Base-by-base conservation (phyloP, 2,113 vertebrate species). In the Salminus brasiliensis region DNA sequence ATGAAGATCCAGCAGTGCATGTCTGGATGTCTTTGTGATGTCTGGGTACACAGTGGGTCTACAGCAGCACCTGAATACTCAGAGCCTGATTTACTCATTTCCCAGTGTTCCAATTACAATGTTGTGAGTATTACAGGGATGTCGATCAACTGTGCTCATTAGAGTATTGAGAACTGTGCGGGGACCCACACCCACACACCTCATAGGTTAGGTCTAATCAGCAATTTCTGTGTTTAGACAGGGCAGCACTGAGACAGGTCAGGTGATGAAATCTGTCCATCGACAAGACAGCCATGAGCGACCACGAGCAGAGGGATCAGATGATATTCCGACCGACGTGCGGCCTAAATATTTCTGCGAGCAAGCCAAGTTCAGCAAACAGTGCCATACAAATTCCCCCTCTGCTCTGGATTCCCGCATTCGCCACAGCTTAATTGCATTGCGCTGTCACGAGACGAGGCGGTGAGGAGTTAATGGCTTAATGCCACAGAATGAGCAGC, bases 381-480 rank as follows among this genome's bases (percentile, higher is more conserved):
- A n/a, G 7, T 59, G 59, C 60, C 39, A 25, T 76, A 34, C 23
- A 66, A 69, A 69, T 47, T 66, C 21, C 57, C 25, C 27, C 65
- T 55, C 25, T 36, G 32, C 55, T 66, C n/a, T 9, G 32, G 15
- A 65, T 23, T 72, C 59, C 68, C 23, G 18, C 68, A 55, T 57
- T 73, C 45, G 47, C 49, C 27, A 52, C 27, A 45, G 12, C 41
- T 39, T 82, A 82, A 87, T 76, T 79, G 70, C 34, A 63, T 59
- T 78, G 79, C 41, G 34, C 36, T 47, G 57, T 85, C 84, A 81
- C 60, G 57, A 81, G 78, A 80, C 52, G 27, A 49, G 32, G 21
- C 15, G 25, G 29, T 82, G 72, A 80, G 32, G 69, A 84, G 84
- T 81, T 83, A 87, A 85, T 69, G 76, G 74, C 39, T 83, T 87